Base-by-base conservation (phyloP, 2,797 vertebrate genomes). In the Botia almorhae region DNA sequence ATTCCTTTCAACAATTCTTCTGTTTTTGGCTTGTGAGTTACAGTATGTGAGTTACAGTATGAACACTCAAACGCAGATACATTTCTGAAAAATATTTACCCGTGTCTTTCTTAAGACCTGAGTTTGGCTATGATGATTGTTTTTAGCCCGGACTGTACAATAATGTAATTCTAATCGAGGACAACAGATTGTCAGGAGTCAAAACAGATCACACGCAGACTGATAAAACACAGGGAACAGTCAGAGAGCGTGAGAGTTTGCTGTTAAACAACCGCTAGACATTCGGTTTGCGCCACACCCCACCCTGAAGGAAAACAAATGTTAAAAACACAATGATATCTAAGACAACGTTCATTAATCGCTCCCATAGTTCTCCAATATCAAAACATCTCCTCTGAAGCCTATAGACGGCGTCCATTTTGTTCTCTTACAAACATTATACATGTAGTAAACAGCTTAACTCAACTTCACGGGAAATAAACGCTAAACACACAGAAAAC, bases 81-180 rank as follows among this genome's bases (percentile, higher is more conserved):
- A 61, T 67, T 68, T 69, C n/a, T n/a, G 79, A 60, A 82, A 26
- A 86, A 85, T 83, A 86, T 84, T 85, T 81, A 76, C 23, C 23
- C 17, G 39, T 53, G 21, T 65, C 63, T 61, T 60, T 76, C 61
- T 26, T 16, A 71, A 26, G 2, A 7, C 46, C 43, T 50, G 21
- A 48, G 5, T 69, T 11, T 26, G 4, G 2, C 19, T 61, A 55
- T 17, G 8, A 23, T 17, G 43, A 50, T 50, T 61, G 48, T 46
- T 61, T 69, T 48, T 21, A 39, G 23, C 16, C 29, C 11, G 33
- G 39, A 50, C 16, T 16, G 19, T 56, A 23, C 29, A 21, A 33
- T 48, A 65, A 60, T 13, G 39, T 64, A 76, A 33, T 29, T 21
- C 39, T 65, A 39, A 60, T 46, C 21, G 36, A 26, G 36, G 50